Conservation (phyloP, 2,797 vertebrate genomes). For the Danio kyathit region DNA sequence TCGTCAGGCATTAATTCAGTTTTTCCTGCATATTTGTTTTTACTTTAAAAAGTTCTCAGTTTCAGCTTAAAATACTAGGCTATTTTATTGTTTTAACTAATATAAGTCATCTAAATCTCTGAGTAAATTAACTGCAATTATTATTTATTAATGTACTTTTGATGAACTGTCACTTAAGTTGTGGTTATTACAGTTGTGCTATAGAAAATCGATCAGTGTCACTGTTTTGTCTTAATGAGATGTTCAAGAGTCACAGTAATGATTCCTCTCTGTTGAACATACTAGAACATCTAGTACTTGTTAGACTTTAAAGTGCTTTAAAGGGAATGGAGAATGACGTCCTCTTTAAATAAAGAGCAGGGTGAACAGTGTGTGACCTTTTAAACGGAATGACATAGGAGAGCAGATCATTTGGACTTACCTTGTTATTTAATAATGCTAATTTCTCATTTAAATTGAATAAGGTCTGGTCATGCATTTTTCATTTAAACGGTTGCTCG, state of each 20-base stretch:
- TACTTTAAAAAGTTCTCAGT: too few relatives aligned
- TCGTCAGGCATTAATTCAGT: too few relatives aligned
- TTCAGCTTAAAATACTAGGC: too few relatives aligned
- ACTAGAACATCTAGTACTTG: constrained; percentile 3
- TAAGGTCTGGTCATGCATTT: background rate
- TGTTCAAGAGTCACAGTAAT: background rate
- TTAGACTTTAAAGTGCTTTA: background rate
- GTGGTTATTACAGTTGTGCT: background rate
- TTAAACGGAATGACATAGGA: background rate
- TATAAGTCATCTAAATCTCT: too few relatives aligned
- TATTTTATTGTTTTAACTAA: too few relatives aligned
- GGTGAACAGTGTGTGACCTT: background rate
- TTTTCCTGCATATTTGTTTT: too few relatives aligned
- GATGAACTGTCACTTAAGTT: background rate
- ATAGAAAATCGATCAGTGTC: background rate
- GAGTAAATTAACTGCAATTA: too few relatives aligned
- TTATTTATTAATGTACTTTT: background rate
- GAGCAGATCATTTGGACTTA: background rate
- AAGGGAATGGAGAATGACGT: background rate
- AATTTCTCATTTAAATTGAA: constrained; percentile 18
- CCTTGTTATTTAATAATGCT: constrained; percentile 9
- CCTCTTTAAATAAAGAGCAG: background rate
- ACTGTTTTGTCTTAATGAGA: background rate
- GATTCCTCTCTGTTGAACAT: background rate
- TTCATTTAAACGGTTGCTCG: background rate